Evolutionary conservation across 2,797 vertebrate species (phyloP).

Genomic region (Protonibea diacanthus): DNA sequence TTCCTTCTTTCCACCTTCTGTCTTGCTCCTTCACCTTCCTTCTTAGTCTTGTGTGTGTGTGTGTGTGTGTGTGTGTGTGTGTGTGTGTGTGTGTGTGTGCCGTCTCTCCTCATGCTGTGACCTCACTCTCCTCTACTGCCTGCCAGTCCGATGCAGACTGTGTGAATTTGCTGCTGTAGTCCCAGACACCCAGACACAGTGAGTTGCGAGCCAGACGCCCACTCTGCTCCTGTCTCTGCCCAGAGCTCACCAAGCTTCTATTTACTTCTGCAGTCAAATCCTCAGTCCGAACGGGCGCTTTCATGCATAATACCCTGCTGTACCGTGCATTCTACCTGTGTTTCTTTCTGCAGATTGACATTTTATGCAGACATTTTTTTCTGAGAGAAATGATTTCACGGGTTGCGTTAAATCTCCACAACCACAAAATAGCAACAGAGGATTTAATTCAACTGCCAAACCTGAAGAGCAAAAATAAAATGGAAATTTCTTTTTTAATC

Average conservation of each 20-base stretch:
- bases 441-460: neutral
- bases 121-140: slow-evolving; percentile 71
- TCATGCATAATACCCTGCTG: slow-evolving; percentile 36
- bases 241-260: slow-evolving; percentile 73
- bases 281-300: slow-evolving; percentile 26
- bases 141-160: slow-evolving; percentile 78
- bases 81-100: slow-evolving; percentile 18
- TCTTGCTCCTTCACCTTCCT: slow-evolving; percentile 27
- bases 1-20: slow-evolving; percentile 24
- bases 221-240: slow-evolving; percentile 84
- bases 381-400: neutral
- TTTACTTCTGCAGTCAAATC: slow-evolving; percentile 77
- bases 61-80: slow-evolving; percentile 24
- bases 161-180: slow-evolving; percentile 82
- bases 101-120: slow-evolving; percentile 65
- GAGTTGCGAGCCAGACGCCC: slow-evolving; percentile 85
- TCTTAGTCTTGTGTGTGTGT: slow-evolving; percentile 21
- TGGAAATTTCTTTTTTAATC: neutral
- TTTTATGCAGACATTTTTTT: slow-evolving; percentile 10
- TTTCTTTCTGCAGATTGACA: neutral
- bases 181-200: slow-evolving; percentile 82
- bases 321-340: slow-evolving; percentile 22
- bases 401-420: neutral
- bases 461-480: neutral
- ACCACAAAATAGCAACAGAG: slow-evolving; percentile 5